Conservation (phyloP, 2,797 vertebrate genomes). For the Poeciliopsis presidionis region DNA sequence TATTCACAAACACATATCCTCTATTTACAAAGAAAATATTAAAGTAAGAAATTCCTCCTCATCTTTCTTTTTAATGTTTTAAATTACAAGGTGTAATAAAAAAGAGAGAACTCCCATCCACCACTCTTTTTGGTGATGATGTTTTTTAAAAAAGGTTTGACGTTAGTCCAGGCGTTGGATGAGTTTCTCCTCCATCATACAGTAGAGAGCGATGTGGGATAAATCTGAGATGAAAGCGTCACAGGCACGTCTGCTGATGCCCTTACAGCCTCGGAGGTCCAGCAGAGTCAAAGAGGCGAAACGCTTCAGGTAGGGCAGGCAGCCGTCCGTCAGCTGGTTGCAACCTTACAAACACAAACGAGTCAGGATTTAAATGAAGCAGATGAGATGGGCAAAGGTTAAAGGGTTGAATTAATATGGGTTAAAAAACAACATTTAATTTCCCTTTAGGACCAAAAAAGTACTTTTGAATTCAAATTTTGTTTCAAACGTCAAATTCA, state of each 20-base stretch:
- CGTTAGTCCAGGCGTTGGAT: conserved; percentile 90
- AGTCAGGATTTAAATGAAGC: neutral
- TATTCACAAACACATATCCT: neutral
- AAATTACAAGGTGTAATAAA: neutral
- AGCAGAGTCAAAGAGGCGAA: conserved; percentile 89
- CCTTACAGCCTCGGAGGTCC: conserved; percentile 91
- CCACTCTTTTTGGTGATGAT: neutral
- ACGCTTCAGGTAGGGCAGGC: conserved; percentile 90
- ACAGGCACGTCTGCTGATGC: conserved; percentile 89
- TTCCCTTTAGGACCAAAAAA: too few species aligned
- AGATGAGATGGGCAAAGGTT: neutral
- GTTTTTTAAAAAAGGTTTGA: neutral
- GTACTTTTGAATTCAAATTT: too few species aligned
- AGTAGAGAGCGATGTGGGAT: conserved; percentile 92
- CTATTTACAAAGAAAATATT: neutral
- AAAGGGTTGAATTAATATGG: too few species aligned
- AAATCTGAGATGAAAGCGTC: conserved; percentile 97
- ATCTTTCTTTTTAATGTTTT: neutral
- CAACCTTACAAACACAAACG: conserved; percentile 81
- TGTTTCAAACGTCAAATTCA: too few species aligned
- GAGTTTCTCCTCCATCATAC: conserved; percentile 95
- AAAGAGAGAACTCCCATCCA: neutral
- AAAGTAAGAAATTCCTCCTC: neutral
- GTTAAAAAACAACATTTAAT: too few species aligned
- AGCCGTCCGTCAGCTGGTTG: conserved; percentile 91